Base-by-base conservation (phyloP, 2,888 invertebrate genomes). In the Chaetoderma sp. region DNA sequence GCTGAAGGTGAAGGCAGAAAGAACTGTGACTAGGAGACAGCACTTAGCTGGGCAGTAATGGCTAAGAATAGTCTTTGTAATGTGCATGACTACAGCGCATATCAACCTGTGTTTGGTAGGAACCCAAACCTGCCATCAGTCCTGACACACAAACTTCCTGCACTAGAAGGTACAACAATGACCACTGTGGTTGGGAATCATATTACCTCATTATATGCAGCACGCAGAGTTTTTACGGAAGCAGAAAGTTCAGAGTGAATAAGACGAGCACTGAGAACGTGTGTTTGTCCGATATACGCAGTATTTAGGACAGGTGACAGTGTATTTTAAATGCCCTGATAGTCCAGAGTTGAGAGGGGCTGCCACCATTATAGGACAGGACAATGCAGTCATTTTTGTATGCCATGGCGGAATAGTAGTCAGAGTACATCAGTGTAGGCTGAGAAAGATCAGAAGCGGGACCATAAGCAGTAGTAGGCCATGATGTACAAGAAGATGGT, bases 301-400 rank as follows among this genome's bases (percentile, higher is more conserved):
- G 44, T 27, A 52, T 71, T 55, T 45, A 23, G 54, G n/a, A 60
- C 42, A 8, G 65, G 65, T 25, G 72, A 72, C 55, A 64, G 70
- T 71, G 10, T 71, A 71, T 52, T 72, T 69, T 36, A 70, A 67
- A 25, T 30, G 72, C 21, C 47, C 64, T 57, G 68, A 70, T 65
- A 33, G 59, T 42, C 36, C 52, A 10, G 58, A 68, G 54, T 72
- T 71, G 71, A 73, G 64, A 52, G 67, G 70, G 10, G 66, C 68
- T 56, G 71, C 64, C 27, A 49, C 23, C 36, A 70, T 72, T 1
- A 73, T 72, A 45, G 71, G 70, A 33, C 67, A 71, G 54, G 70
- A 71, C 63, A 68, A 68, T 4, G 57, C 54, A 39, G 67, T 70
- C n/a, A 64, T 72, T 4, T 71, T 74, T 67, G 71, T 71, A 13